A percentile compares a stretch with the other conserved stretches of the same genome.
Evolutionary conservation across 2,113 vertebrate species (phyloP).

Genomic region (Mellivora capensis): DNA sequence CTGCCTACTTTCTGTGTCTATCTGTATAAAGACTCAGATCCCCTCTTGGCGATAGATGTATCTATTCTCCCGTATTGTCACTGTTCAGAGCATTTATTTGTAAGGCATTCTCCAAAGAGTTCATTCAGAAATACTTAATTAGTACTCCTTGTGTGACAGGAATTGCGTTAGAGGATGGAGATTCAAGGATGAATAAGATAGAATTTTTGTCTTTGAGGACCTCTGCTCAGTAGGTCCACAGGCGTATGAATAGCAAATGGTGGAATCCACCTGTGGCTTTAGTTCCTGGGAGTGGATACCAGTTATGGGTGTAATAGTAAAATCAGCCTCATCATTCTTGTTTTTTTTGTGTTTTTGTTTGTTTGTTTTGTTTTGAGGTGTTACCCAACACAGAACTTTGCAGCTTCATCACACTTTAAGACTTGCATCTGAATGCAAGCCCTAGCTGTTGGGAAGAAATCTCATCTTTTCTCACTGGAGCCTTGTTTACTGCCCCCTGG

Average conservation of each 20-base stretch:
- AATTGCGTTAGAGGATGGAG: background rate
- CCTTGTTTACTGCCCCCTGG: slow-evolving; percentile 18
- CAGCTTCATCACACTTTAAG: background rate
- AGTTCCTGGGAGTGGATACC: background rate
- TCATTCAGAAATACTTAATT: background rate
- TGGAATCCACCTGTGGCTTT: background rate
- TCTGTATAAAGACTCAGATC: background rate
- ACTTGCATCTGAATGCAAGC: slow-evolving; percentile 9
- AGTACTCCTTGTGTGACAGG: background rate
- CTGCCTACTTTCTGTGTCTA: background rate
- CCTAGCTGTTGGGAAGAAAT: slow-evolving; percentile 29
- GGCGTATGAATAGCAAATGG: background rate
- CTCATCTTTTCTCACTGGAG: background rate
- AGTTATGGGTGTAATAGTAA: background rate
- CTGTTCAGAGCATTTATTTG: background rate
- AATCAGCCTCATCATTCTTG: background rate
- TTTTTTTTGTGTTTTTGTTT: background rate
- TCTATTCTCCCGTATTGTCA: background rate
- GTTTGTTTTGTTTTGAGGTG: background rate
- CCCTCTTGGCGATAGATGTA: background rate
- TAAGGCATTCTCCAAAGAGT: background rate
- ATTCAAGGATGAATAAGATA: background rate
- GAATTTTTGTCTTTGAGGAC: background rate
- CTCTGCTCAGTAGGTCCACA: background rate
- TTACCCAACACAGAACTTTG: background rate